phyloP scores from a whole-genome alignment of 2,888 invertebrate genomes.

The Phyllotreta cruciferae region DNA sequence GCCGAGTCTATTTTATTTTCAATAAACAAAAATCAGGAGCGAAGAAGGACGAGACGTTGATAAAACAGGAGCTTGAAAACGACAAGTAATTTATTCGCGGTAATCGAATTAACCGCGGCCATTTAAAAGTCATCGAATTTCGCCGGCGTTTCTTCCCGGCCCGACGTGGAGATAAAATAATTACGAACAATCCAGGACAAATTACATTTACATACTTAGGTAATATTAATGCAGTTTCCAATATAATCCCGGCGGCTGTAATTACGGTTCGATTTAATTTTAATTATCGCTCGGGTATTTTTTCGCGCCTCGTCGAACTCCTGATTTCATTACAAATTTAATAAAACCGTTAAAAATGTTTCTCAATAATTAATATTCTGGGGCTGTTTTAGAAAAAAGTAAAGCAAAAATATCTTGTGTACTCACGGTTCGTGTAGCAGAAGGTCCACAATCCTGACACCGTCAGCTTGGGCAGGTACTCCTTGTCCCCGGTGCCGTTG shows the following conservation, averaged over 20 bases:
- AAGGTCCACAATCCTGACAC: slow-evolving; percentile 83
- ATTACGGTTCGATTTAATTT: too few species aligned
- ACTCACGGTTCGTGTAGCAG: slow-evolving; percentile 82
- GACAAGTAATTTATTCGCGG: slow-evolving; percentile 10
- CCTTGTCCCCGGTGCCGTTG: slow-evolving; percentile 78
- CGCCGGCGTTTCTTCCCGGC: not conserved
- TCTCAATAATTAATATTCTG: too few species aligned
- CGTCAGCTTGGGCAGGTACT: slow-evolving; percentile 75
- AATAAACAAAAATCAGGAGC: slow-evolving; percentile 1
- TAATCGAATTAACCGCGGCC: slow-evolving; percentile 7
- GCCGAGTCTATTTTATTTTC: not conserved
- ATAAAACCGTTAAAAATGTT: too few species aligned
- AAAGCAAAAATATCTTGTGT: slow-evolving; percentile 9
- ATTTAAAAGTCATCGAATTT: slow-evolving; percentile 7
- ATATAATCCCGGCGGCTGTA: too few species aligned
- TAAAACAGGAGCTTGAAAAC: slow-evolving; percentile 1
- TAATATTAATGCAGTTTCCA: too few species aligned
- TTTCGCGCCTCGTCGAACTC: too few species aligned
- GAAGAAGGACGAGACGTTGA: slow-evolving; percentile 1
- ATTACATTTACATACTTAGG: too few species aligned
- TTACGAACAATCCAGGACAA: not conserved
- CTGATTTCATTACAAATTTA: too few species aligned
- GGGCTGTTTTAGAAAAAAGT: not conserved
- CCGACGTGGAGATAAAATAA: not conserved
- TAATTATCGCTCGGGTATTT: too few species aligned